These are phyloP conservation scores for Microvelia longipes DNA, from an alignment of 1,140 invertebrate genomes.

Conservation along the genomic window DNA sequence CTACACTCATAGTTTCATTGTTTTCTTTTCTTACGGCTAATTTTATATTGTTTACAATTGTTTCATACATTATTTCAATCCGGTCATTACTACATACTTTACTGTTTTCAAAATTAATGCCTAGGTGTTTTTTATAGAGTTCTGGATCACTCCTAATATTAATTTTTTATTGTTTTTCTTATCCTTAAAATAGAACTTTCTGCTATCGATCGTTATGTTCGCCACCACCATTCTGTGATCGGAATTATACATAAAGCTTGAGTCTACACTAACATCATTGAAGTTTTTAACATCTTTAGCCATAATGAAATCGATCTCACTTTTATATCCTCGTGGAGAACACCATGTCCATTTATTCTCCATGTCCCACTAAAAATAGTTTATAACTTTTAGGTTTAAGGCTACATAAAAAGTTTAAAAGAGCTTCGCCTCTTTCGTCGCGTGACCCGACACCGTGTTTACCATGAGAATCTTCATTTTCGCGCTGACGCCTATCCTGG, in stretches of 20 bases:
- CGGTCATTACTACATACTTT: not conserved
- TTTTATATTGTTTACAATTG: not conserved
- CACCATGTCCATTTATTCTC: not conserved
- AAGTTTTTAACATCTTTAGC: not conserved
- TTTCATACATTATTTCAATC: not conserved
- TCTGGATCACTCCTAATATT: not conserved
- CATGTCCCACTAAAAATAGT: not conserved
- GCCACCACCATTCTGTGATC: conserved; percentile 1
- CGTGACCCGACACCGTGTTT: not conserved
- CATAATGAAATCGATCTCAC: not conserved
- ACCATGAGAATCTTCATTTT: not conserved
- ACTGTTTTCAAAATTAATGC: not conserved
- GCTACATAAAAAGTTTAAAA: not conserved
- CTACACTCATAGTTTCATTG: not conserved
- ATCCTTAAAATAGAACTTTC: not conserved
- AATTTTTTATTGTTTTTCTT: not conserved
- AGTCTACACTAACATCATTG: not conserved
- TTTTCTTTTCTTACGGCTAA: not conserved
- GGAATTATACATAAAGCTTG: not conserved
- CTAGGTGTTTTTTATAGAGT: not conserved
- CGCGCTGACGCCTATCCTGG: not conserved
- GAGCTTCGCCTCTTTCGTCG: not conserved
- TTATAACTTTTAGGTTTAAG: not conserved
- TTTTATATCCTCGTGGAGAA: not conserved
- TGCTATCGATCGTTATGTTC: not conserved